phyloP scores from a whole-genome alignment of 2,797 vertebrate genomes.

The Chaetophractus vellerosus region DNA sequence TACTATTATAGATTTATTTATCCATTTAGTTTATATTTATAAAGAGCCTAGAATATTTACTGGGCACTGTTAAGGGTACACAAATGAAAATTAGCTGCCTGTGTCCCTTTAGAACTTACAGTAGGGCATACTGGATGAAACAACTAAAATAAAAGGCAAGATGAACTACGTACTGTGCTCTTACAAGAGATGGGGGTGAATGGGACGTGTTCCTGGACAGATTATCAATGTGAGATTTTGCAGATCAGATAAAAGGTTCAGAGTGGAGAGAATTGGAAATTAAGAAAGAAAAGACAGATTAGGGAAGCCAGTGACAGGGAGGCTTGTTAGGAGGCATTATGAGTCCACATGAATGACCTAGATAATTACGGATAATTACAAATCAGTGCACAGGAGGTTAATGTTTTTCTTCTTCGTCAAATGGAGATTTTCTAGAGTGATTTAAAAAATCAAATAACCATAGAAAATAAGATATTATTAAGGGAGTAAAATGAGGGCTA shows the following conservation, averaged over 20 bases:
- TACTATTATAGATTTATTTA: not conserved
- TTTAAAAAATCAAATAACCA: conserved; percentile 34
- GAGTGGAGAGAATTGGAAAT: not conserved
- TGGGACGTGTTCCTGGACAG: not conserved
- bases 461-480: conserved; percentile 30
- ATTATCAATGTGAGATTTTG: not conserved
- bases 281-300: conserved; percentile 50
- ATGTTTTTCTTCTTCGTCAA: conserved; percentile 16
- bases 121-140: not conserved
- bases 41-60: not conserved
- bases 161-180: not conserved
- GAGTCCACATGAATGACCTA: not conserved
- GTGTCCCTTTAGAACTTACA: not conserved
- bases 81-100: not conserved
- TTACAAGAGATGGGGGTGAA: not conserved
- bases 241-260: not conserved
- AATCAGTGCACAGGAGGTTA: not conserved
- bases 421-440: not conserved
- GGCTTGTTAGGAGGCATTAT: not conserved
- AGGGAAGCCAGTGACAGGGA: not conserved
- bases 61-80: not conserved
- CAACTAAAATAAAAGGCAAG: not conserved
- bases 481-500: conserved; percentile 9
- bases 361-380: conserved; percentile 37
- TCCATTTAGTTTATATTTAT: conserved; percentile 19